These are phyloP conservation scores for Agelastica alni DNA, from an alignment of 2,888 invertebrate species.

Conservation along the genomic window DNA sequence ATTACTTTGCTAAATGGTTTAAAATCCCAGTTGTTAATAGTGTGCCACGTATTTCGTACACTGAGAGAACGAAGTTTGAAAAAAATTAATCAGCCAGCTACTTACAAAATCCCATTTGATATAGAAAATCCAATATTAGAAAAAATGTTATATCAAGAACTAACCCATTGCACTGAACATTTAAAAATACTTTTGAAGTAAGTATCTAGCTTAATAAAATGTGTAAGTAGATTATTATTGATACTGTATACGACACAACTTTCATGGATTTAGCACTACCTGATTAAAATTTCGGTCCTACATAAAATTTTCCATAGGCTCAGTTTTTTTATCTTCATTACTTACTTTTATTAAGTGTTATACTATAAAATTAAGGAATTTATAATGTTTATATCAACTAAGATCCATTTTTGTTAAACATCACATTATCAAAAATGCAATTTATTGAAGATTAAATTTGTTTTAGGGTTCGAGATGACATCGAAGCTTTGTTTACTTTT, in stretches of 20 bases:
- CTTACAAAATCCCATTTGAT: conserved; percentile 29
- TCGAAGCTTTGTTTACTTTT: conserved; percentile 41
- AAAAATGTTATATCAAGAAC: conserved; percentile 36
- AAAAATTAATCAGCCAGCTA: conserved; percentile 25
- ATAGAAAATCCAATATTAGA: conserved; percentile 31
- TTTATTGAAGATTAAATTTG: neutral
- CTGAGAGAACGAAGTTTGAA: conserved; percentile 36
- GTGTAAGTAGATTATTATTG: too few species aligned
- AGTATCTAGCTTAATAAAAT: too few species aligned
- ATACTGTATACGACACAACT: too few species aligned
- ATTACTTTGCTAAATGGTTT: conserved; percentile 38
- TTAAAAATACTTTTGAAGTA: conserved; percentile 39
- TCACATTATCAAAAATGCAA: neutral
- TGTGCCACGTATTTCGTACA: conserved; percentile 38
- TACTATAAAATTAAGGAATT: neutral
- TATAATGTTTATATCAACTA: too few species aligned
- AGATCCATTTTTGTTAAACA: neutral
- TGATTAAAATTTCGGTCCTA: too few species aligned
- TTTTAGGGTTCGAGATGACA: conserved; percentile 39
- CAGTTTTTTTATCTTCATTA: too few species aligned
- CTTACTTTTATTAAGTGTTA: too few species aligned
- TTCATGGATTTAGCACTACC: too few species aligned
- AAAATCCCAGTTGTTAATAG: conserved; percentile 40
- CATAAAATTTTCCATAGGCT: too few species aligned
- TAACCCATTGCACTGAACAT: conserved; percentile 40